These are phyloP conservation scores for Pangasius krempfi DNA, from an alignment of 2,797 vertebrate species.

Conservation along the genomic window DNA sequence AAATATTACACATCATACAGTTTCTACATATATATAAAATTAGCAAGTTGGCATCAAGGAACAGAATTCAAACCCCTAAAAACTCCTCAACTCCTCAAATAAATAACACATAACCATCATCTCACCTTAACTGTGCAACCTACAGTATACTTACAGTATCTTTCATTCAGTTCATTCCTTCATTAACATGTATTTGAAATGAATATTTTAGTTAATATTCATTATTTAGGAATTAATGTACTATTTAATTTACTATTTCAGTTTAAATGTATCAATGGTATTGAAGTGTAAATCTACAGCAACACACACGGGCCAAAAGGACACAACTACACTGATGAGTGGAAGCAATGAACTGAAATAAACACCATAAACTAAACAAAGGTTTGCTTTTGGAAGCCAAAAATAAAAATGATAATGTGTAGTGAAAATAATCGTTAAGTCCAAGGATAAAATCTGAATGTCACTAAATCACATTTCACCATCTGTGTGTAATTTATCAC, in stretches of 20 bases:
- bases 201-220: neutral
- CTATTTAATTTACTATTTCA: too few species aligned
- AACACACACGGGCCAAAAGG: too few species aligned
- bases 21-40: neutral
- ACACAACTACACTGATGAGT: neutral
- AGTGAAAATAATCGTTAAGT: neutral
- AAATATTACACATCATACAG: neutral
- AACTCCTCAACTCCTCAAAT: neutral
- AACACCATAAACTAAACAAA: neutral
- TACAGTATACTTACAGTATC: neutral
- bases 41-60: too few species aligned
- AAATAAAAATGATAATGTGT: neutral
- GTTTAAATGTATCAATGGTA: too few species aligned
- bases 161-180: neutral
- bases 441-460: constrained; percentile 11
- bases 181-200: neutral
- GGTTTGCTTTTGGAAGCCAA: too few species aligned
- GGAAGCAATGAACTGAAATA: neutral
- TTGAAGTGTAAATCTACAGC: neutral
- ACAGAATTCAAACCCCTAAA: neutral
- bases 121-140: too few species aligned
- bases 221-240: neutral
- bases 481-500: constrained; percentile 76
- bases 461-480: constrained; percentile 42
- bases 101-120: neutral